Conservation (phyloP, 2,888 invertebrate species). For the Leptinotarsa haldemani region DNA sequence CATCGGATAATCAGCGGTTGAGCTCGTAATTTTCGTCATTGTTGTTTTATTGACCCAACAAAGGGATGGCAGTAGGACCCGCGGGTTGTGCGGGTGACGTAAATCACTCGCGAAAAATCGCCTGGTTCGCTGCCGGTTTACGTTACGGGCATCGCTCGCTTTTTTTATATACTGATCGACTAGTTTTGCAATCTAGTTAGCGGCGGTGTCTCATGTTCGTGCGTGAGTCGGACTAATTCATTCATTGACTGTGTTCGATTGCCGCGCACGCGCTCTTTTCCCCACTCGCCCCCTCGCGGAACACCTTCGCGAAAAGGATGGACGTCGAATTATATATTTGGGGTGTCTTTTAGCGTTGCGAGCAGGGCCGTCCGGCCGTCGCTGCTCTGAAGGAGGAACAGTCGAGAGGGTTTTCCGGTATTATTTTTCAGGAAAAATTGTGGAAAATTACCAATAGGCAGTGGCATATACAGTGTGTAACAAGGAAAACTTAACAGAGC, state of each 20-base stretch:
- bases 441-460: too few species aligned
- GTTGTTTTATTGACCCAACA: conserved; percentile 40
- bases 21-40: conserved; percentile 24
- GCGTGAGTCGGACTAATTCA: conserved; percentile 39
- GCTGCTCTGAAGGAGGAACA: neutral
- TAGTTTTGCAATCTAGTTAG: conserved; percentile 27
- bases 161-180: conserved; percentile 33
- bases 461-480: too few species aligned
- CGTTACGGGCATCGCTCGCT: conserved; percentile 27
- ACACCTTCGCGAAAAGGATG: conserved; percentile 28
- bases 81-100: neutral
- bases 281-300: conserved; percentile 31
- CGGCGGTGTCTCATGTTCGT: conserved; percentile 26
- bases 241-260: conserved; percentile 38
- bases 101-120: conserved; percentile 15
- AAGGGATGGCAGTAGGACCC: conserved; percentile 19
- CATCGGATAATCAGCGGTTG: conserved; percentile 15
- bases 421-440: too few species aligned
- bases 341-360: conserved; percentile 13
- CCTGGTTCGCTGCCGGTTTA: neutral
- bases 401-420: neutral
- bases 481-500: too few species aligned
- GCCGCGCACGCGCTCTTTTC: conserved; percentile 34
- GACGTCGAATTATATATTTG: conserved; percentile 8
- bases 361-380: conserved; percentile 1